phyloP scores from a whole-genome alignment of 2,797 vertebrate species.

The Cyclura pinguis region DNA sequence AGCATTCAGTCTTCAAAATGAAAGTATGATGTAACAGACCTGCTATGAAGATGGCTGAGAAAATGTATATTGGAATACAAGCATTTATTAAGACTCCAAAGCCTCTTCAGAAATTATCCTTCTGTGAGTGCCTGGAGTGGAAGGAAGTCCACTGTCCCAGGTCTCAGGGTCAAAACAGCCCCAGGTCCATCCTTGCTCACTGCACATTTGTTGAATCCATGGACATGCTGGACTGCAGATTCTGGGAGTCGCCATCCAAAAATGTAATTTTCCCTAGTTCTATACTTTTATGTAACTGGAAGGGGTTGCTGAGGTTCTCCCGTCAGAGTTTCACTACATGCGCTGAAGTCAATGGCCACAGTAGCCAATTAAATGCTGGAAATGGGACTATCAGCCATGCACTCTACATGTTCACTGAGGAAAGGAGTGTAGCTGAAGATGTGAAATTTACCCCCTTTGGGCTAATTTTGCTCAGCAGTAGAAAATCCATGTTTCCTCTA shows the following conservation, averaged over 20 bases:
- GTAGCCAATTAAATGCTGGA: neutral
- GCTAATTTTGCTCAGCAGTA: conserved; percentile 3
- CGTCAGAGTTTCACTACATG: neutral
- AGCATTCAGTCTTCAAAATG: neutral
- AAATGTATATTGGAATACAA: neutral
- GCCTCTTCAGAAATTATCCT: neutral
- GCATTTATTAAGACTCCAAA: neutral
- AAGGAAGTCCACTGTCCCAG: neutral
- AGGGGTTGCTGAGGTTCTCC: neutral
- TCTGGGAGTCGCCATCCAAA: neutral
- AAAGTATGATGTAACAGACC: neutral
- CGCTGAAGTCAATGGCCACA: neutral
- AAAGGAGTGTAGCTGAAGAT: neutral
- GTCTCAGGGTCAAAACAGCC: neutral
- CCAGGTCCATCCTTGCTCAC: no score
- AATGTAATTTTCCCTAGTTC: no score
- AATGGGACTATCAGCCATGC: neutral
- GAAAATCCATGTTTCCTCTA: neutral
- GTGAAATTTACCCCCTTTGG: neutral
- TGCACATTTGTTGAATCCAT: neutral
- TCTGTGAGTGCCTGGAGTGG: neutral
- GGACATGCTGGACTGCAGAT: neutral
- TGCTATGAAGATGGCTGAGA: neutral
- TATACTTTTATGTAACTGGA: no score
- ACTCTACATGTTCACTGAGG: neutral